Conservation (phyloP, 2,888 invertebrate genomes). For the Lasioglossum malachurum region DNA sequence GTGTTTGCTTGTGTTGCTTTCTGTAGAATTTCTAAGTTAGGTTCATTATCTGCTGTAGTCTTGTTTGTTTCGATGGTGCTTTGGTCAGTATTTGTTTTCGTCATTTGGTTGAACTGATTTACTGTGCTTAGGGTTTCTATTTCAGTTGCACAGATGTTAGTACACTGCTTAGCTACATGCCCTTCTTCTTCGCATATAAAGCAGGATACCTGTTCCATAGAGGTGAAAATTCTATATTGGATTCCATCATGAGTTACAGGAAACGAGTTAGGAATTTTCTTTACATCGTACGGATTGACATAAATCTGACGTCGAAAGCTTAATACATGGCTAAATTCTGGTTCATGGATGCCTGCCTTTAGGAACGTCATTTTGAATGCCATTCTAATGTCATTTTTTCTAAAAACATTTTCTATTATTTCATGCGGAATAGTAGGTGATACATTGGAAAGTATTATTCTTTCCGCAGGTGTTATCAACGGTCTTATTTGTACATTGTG, state of each 20-base stretch:
- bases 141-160: background rate
- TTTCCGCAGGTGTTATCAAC: background rate
- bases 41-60: too few relatives aligned
- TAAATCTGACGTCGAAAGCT: background rate
- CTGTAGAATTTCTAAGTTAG: too few relatives aligned
- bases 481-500: background rate
- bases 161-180: background rate
- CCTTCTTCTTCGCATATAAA: background rate
- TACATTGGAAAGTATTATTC: background rate
- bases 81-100: background rate
- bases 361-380: background rate
- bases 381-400: background rate
- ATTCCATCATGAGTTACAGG: background rate
- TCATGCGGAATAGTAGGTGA: background rate
- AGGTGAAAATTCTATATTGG: background rate
- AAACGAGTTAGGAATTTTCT: background rate
- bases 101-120: background rate
- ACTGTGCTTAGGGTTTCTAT: background rate
- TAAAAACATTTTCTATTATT: background rate
- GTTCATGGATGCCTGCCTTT: background rate
- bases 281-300: background rate
- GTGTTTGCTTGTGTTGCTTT: too few relatives aligned
- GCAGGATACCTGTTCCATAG: background rate
- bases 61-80: too few relatives aligned
- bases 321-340: background rate